Conservation (phyloP, 2,888 invertebrate species). For the Noctua fimbriata region DNA sequence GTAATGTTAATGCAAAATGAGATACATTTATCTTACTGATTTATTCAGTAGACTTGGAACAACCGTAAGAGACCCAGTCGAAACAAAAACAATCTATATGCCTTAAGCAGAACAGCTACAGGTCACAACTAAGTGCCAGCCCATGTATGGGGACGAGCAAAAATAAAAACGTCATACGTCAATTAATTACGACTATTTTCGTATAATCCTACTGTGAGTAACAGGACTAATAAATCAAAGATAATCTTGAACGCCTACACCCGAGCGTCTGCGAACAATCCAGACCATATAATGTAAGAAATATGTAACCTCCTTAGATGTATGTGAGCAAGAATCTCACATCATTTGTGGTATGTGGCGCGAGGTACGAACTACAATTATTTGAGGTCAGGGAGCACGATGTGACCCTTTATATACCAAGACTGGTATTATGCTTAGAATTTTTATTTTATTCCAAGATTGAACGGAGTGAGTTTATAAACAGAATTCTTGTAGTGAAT, state of each 20-base stretch:
- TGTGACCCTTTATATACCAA: conserved; percentile 54
- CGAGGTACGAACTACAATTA: conserved; percentile 65
- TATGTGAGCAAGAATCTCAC: conserved; percentile 59
- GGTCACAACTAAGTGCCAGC: conserved; percentile 26
- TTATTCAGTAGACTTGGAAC: conserved; percentile 10
- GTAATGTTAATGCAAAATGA: conserved; percentile 36
- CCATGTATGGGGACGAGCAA: conserved; percentile 19
- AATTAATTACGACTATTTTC: conserved; percentile 39
- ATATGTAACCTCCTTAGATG: conserved; percentile 55
- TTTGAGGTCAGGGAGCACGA: conserved; percentile 70
- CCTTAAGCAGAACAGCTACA: conserved; percentile 15
- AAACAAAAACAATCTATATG: conserved; percentile 19
- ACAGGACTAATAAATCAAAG: conserved; percentile 50
- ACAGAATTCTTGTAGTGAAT: conserved; percentile 13
- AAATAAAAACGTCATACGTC: conserved; percentile 29
- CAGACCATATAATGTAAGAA: conserved; percentile 53
- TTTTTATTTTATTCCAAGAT: conserved; percentile 37
- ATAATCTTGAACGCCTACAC: conserved; percentile 46
- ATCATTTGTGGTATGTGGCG: conserved; percentile 55
- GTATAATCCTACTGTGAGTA: conserved; percentile 42
- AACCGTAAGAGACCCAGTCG: conserved; percentile 38
- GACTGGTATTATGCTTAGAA: conserved; percentile 26
- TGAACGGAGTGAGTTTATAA: not conserved
- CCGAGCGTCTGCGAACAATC: conserved; percentile 46
- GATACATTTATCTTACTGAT: conserved; percentile 30